Evolutionary conservation across 2,113 vertebrate genomes (phyloP).

Genomic region (Puntigrus tetrazona): DNA sequence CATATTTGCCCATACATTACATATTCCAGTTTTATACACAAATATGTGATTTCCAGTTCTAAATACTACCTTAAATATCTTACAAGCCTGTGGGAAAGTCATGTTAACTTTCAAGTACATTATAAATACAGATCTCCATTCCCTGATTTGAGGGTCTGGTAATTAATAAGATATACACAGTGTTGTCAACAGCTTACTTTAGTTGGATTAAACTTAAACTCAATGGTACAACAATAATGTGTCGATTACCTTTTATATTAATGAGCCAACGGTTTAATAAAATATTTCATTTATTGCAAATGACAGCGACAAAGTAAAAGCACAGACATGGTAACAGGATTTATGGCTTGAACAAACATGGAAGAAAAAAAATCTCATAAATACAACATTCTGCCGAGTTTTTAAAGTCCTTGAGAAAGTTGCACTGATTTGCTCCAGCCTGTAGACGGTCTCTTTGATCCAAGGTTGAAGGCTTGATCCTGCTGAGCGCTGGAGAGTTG

Average conservation of each 20-base stretch:
- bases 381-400: not conserved
- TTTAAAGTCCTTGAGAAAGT: not conserved
- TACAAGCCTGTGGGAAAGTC: not conserved
- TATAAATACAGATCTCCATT: not conserved
- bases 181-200: not conserved
- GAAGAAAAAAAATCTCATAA: not conserved
- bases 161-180: not conserved
- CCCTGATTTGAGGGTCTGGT: not conserved
- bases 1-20: not conserved
- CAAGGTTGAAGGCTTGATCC: conserved; percentile 4
- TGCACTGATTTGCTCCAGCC: not conserved
- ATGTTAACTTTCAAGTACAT: not conserved
- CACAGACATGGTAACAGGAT: not conserved
- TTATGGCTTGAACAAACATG: conserved; percentile 18
- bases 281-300: conserved; percentile 15
- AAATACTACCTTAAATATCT: not conserved
- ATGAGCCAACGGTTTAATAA: conserved; percentile 5
- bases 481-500: not conserved
- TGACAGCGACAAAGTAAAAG: not conserved
- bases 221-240: not conserved
- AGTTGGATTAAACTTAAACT: not conserved
- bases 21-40: not conserved
- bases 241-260: not conserved
- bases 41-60: not conserved
- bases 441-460: not conserved